Base-by-base conservation (phyloP, 2,113 vertebrate genomes). In the Micromys minutus region DNA sequence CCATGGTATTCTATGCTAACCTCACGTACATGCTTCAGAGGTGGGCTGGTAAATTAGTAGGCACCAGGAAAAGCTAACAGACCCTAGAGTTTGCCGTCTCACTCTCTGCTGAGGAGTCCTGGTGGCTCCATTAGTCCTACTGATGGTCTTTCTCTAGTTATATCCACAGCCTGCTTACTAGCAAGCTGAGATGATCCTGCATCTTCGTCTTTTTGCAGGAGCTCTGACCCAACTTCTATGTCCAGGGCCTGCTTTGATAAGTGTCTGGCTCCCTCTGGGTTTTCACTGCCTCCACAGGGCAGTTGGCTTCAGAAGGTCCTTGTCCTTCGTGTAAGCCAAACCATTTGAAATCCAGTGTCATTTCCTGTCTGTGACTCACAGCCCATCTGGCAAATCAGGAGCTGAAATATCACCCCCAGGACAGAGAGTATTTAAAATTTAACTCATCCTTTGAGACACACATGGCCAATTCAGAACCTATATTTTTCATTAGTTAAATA, bases 401-500 rank as follows among this genome's bases (percentile, higher is more conserved):
- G 81, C 15, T 91, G 85, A 97, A 97, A 95, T 76, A 19, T 24
- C 89, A 5, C 87, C 80, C 96, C 96, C 61, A 87, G 93, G 97
- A 86, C 45, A 93, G 36, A 92, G 11, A 90, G 87, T 57, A 80
- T 89, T 97, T 94, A 88, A 95, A 97, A 95, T 95, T 91, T 97
- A 96, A 94, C 97, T 96, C 96, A 61, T 94, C 69, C 42, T 59
- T 88, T 77, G 95, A 97, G 95, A 92, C 93, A 95, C 96, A 87
- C 95, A 84, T 75, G 93, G 90, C 85, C 61, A 91, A 77, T 85
- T 95, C 95, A 67, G 93, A 95, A 85, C 93, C 96, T 96, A 61
- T 91, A 91, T 77, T 97, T 97, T 97, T 63, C 96, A 87, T 96
- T 96, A 94, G 96, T 93, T 96, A 95, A 97, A 95, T 96, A 94